A percentile compares a stretch with the other conserved stretches of the same genome.
Conservation (phyloP, 2,888 invertebrate species). For the Polymixis flavicincta region DNA sequence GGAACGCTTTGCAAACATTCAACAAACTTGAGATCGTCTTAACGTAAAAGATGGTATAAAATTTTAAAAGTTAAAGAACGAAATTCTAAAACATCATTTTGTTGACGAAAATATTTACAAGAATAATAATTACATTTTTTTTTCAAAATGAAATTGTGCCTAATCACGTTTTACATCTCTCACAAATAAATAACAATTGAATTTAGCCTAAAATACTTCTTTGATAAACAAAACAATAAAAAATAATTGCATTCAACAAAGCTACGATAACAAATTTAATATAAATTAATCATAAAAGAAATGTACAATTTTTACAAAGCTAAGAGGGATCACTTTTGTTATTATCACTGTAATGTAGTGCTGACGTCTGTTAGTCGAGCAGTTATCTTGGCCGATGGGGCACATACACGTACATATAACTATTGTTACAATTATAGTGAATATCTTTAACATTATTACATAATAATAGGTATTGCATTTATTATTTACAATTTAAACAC, state of each 20-base stretch:
- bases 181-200: conserved; percentile 90
- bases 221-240: conserved; percentile 90
- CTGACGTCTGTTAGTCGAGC: conserved; percentile 75
- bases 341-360: conserved; percentile 85
- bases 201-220: conserved; percentile 90
- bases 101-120: conserved; percentile 86
- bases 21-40: conserved; percentile 91
- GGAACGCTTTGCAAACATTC: conserved; percentile 91
- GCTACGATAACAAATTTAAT: conserved; percentile 90
- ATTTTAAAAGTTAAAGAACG: conserved; percentile 86
- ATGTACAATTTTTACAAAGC: conserved; percentile 90
- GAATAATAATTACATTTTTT: conserved; percentile 77
- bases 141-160: conserved; percentile 81
- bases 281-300: conserved; percentile 90
- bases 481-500: conserved; percentile 70
- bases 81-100: conserved; percentile 84
- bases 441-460: conserved; percentile 68
- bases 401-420: conserved; percentile 65
- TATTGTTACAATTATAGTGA: conserved; percentile 72
- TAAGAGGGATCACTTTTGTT: conserved; percentile 86
- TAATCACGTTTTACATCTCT: conserved; percentile 88
- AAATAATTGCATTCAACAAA: conserved; percentile 91
- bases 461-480: conserved; percentile 67
- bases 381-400: conserved; percentile 62
- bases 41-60: conserved; percentile 90